Conservation (phyloP, 2,113 vertebrate species). For the Mustelus asterias region DNA sequence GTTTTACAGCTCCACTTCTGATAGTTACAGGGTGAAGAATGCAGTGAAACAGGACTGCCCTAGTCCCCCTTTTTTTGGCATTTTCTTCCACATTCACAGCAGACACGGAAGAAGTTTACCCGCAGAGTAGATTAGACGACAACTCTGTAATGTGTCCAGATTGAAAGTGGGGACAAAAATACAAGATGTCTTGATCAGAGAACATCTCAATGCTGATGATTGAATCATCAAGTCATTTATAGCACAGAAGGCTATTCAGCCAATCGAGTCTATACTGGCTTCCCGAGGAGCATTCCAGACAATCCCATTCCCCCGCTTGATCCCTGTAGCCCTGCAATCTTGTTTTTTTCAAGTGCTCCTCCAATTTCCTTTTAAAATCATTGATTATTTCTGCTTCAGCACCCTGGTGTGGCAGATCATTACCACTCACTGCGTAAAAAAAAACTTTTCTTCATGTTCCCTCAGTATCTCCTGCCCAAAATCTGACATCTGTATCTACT, state of each 20-base stretch:
- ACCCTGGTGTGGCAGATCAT: neutral
- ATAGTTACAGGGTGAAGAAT: neutral
- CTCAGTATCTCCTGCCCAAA: too few species aligned
- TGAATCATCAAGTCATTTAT: neutral
- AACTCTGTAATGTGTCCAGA: neutral
- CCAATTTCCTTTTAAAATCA: neutral
- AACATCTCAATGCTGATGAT: neutral
- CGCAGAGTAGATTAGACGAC: too few species aligned
- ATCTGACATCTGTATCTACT: too few species aligned
- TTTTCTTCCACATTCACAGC: neutral
- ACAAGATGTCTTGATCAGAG: neutral
- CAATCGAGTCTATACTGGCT: too few species aligned
- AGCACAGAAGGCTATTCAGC: neutral
- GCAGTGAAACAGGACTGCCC: neutral
- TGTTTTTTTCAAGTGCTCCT: too few species aligned
- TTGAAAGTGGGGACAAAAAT: neutral
- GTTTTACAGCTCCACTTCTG: neutral
- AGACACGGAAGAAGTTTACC: too few species aligned
- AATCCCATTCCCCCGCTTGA: too few species aligned
- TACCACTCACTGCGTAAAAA: neutral
- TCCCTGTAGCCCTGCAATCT: too few species aligned
- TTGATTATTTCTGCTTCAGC: neutral
- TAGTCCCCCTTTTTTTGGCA: neutral
- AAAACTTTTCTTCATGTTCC: too few species aligned
- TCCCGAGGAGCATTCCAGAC: too few species aligned